These are phyloP conservation scores for Temnopleurus reevesii DNA, from an alignment of 53 echinoderm and acorn worm species.

Conservation along the genomic window DNA sequence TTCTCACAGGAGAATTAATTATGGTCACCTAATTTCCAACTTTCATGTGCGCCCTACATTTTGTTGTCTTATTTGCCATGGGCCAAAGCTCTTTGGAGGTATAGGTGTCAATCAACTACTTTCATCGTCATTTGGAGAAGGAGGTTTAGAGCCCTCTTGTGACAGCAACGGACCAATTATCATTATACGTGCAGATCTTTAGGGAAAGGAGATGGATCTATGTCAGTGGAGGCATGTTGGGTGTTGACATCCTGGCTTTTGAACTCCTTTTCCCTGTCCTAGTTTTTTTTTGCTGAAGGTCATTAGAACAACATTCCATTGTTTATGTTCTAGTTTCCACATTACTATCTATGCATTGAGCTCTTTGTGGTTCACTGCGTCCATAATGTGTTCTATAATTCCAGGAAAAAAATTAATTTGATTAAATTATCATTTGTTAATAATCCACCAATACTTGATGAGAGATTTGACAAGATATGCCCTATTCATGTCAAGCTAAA, in stretches of 20 bases:
- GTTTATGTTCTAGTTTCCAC: too few relatives aligned
- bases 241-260: neutral
- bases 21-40: slow-evolving; percentile 42
- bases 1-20: slow-evolving; percentile 40
- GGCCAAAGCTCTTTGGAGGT: slow-evolving; percentile 27
- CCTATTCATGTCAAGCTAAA: too few relatives aligned
- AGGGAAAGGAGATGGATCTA: neutral
- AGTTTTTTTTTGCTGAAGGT: too few relatives aligned
- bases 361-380: too few relatives aligned
- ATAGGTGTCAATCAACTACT: neutral
- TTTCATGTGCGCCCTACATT: slow-evolving; percentile 38
- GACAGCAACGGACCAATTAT: neutral
- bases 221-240: neutral
- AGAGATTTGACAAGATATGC: too few relatives aligned
- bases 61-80: neutral
- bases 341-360: too few relatives aligned
- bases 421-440: too few relatives aligned
- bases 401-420: too few relatives aligned
- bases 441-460: too few relatives aligned
- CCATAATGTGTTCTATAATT: too few relatives aligned
- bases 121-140: neutral
- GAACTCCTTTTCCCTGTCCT: neutral
- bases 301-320: too few relatives aligned
- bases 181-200: neutral
- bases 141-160: slow-evolving; percentile 34